Base-by-base conservation (phyloP, 2,797 vertebrate genomes). In the Anabas testudineus region DNA sequence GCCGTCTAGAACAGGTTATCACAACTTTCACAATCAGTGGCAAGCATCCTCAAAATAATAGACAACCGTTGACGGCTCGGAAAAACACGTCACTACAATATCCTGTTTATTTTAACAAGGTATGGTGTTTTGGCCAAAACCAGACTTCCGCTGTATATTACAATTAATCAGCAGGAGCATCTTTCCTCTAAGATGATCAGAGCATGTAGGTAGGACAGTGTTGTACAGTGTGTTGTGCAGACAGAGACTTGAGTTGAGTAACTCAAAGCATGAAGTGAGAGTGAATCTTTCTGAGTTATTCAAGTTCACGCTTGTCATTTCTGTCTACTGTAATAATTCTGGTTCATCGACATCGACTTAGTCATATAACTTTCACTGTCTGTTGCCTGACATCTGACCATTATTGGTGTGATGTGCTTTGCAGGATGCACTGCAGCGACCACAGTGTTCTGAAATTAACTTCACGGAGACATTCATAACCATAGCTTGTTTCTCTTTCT, bases 291-390 rank as follows among this genome's bases (percentile, higher is more conserved):
- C 82, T 64, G 73, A 85, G 75, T 90, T 87, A 93, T 82, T 94
- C 18, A n/a, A 74, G 76, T 92, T 94, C 73, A 90, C 80, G 58
- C 72, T 79, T 87, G 88, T 97, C 93, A 96, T 96, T 93, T 78
- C 69, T 68, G 34, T 95, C 91, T 89, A 89, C 83, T 83, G 85
- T 60, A 64, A 57, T 10, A 16, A 51, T 76, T 87, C 74, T 53
- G 74, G 77, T 89, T 90, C 78, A 77, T 67, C 55, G 7, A 58
- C 49, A 72, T 45, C 12, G 12, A 59, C 64, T 85, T 78, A 88
- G 76, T 90, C 88, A 88, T 75, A 22, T 39, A 59, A 80, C 84
- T 87, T 84, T 87, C 87, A 81, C 69, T 75, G 82, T 78, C 76
- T 85, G 71, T 0, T 45, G 46, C 4, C 24, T 5, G 4, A 34